Conservation (phyloP, 2,797 vertebrate species). For the Saxicola maurus region DNA sequence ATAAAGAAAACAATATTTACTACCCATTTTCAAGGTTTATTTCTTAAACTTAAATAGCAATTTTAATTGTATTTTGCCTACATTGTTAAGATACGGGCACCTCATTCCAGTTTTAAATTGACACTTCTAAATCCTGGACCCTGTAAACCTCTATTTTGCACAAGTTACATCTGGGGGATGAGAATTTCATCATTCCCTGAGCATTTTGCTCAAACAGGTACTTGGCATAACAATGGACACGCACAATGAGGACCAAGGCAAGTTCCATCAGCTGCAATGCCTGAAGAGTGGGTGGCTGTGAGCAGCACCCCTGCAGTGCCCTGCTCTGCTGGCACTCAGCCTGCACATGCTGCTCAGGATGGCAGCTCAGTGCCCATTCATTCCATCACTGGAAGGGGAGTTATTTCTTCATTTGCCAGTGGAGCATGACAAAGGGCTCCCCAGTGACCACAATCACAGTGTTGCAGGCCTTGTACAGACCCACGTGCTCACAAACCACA, state of each 20-base stretch:
- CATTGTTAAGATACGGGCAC: neutral
- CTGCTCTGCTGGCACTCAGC: neutral
- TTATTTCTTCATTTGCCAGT: neutral
- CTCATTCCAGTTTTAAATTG: slow-evolving; percentile 28
- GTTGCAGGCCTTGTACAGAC: neutral
- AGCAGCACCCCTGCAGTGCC: neutral
- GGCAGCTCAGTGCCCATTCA: neutral
- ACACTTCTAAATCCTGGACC: neutral
- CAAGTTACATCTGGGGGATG: neutral
- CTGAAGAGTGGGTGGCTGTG: neutral
- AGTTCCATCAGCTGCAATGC: neutral
- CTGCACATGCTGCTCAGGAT: neutral
- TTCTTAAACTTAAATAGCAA: neutral
- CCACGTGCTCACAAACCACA: neutral
- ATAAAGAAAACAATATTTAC: neutral
- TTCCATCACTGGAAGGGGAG: neutral
- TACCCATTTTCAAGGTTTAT: neutral
- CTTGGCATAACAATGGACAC: neutral
- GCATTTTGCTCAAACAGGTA: neutral
- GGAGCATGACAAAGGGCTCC: neutral
- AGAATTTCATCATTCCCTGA: neutral
- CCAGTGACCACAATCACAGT: neutral
- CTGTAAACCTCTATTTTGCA: neutral
- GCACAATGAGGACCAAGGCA: fast-evolving
- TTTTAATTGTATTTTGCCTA: neutral